Percentiles rank a stretch among this genome's conserved stretches.
These are phyloP conservation scores for Trinectes maculatus DNA, from an alignment of 2,113 vertebrate genomes.

Conservation along the genomic window DNA sequence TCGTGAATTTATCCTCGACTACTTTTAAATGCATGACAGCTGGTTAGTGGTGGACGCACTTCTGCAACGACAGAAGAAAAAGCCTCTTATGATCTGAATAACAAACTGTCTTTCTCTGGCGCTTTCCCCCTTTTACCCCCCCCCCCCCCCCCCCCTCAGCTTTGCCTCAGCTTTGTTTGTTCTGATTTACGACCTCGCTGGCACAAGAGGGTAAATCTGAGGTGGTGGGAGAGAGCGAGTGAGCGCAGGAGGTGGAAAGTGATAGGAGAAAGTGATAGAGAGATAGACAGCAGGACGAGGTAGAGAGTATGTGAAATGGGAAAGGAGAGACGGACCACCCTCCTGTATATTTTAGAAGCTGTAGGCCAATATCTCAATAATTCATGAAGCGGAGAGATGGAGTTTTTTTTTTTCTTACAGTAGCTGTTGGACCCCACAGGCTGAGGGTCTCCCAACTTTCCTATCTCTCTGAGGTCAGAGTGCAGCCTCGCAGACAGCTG, in stretches of 20 bases:
- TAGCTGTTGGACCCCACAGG: slow-evolving; percentile 79
- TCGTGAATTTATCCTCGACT: slow-evolving; percentile 65
- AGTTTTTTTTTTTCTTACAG: slow-evolving; percentile 69
- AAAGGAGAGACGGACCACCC: slow-evolving; percentile 71
- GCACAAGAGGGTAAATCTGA: slow-evolving; percentile 55
- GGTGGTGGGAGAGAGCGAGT: slow-evolving; percentile 13
- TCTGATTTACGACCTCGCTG: slow-evolving; percentile 63
- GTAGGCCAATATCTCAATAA: slow-evolving; percentile 89
- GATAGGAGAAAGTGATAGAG: slow-evolving; percentile 51
- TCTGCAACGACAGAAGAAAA: slow-evolving; percentile 52
- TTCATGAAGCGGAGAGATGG: slow-evolving; percentile 86
- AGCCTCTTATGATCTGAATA: slow-evolving; percentile 64
- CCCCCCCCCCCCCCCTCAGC: not conserved
- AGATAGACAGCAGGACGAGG: slow-evolving; percentile 57
- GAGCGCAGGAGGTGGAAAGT: not conserved
- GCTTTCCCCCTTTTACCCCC: not conserved
- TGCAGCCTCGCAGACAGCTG: slow-evolving; percentile 70
- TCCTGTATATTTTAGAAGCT: slow-evolving; percentile 84
- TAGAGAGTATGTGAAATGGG: slow-evolving; percentile 58
- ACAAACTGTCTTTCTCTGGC: slow-evolving; percentile 62
- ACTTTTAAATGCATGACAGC: slow-evolving; percentile 76
- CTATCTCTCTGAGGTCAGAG: slow-evolving; percentile 73
- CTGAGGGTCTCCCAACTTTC: slow-evolving; percentile 75
- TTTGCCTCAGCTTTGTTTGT: slow-evolving; percentile 54
- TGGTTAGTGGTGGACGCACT: slow-evolving; percentile 69